Evolutionary conservation across 2,797 vertebrate genomes (phyloP).

Genomic region (Danio kyathit): DNA sequence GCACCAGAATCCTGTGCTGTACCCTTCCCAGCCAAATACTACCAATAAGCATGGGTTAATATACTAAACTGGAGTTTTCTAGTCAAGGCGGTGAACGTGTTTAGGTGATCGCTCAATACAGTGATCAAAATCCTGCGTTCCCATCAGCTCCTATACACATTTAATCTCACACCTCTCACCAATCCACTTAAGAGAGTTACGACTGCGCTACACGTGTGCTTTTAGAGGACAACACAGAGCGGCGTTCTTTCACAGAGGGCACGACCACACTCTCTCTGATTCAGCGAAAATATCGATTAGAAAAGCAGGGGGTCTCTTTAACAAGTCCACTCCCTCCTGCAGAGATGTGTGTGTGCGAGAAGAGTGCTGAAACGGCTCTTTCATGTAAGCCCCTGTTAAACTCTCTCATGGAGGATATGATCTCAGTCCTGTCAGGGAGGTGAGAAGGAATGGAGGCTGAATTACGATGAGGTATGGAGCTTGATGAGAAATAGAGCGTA

Average conservation of each 20-base stretch:
- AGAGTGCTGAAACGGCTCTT: constrained; percentile 48
- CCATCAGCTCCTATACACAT: constrained; percentile 25
- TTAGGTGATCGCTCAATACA: constrained; percentile 10
- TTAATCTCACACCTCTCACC: constrained; percentile 43
- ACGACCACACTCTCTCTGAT: constrained; percentile 48
- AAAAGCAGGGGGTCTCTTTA: constrained; percentile 50
- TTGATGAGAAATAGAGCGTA: constrained; percentile 37
- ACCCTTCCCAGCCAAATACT: background rate
- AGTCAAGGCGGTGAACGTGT: background rate
- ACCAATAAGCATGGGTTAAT: background rate
- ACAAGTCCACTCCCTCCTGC: constrained; percentile 38
- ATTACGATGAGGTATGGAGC: constrained; percentile 24
- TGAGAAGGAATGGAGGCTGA: constrained; percentile 21
- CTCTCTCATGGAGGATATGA: constrained; percentile 35
- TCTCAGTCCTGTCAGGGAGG: constrained; percentile 40
- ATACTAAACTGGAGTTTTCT: background rate
- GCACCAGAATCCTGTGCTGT: constrained; percentile 4
- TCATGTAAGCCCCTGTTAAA: constrained; percentile 41
- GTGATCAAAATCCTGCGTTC: constrained; percentile 9
- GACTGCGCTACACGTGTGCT: constrained; percentile 12
- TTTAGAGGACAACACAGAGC: constrained; percentile 44
- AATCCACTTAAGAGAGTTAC: constrained; percentile 59
- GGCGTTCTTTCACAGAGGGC: constrained; percentile 36
- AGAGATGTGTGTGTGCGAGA: constrained; percentile 5
- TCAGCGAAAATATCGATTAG: constrained; percentile 54